Evolutionary conservation across 2,113 vertebrate species (phyloP), one percentile per base, ranked within the genome.

Genomic region (Rutilus rutilus): DNA sequence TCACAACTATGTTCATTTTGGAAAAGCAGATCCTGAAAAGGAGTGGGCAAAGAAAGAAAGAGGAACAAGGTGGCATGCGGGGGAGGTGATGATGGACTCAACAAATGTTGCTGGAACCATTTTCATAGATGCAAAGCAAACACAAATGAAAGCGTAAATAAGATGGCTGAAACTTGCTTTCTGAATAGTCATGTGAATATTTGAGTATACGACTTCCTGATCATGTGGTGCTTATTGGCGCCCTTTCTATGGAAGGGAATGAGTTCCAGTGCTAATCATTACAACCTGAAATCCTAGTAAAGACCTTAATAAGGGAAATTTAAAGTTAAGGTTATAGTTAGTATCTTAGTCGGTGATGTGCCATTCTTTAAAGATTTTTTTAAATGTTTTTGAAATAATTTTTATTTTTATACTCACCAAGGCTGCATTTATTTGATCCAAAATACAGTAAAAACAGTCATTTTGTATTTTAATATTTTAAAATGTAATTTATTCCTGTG

Each of bases 11-110:
- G 60, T 52, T 54, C 45, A 4, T 52, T 82, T 69, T 36, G 62
- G 79, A 82, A 69, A 82, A 62, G 15, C 62, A 36, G 45, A 14
- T 78, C 33, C 30, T 39, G 50, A 30, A 80, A 80, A 45, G 59
- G 25, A 42, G 36, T 47, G 15, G 59, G 42, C 15, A 69, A 65
- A 30, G 36, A 81, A 39, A 71, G 84, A 85, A 73, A 42, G 50
- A 71, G 62, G 11, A 59, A 57, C 82, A 83, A 59, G 42, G 78
- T 65, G 78, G 57, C 36, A 81, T 42, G 17, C 39, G n/a, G 78
- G 36, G 78, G 78, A 81, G 59, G 78, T 81, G 36, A 47, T 81
- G 78, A 15, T 65, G 59, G 60, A 47, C 78, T 64, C n/a, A 45
- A 47, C n/a, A 64, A 62, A 64, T 64, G 59, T 62, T 27, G 39